Conservation (phyloP, 2,888 invertebrate genomes). For the Drosophila neotestacea region DNA sequence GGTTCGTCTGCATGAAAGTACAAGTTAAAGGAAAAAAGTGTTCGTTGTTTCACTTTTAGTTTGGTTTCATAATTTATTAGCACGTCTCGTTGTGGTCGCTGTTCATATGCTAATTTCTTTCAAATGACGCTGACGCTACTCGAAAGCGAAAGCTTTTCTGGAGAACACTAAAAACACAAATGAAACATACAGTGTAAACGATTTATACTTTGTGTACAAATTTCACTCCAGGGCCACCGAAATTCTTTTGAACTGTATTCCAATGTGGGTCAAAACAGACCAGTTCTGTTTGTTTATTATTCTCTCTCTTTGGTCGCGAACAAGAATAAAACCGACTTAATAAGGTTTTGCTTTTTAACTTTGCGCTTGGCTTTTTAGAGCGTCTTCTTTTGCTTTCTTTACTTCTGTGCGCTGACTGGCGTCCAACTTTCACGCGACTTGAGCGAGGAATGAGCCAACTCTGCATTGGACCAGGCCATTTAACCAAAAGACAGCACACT, state of each 20-base stretch:
- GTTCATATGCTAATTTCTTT: conserved; percentile 61
- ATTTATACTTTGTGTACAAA: conserved; percentile 30
- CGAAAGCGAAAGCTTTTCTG: conserved; percentile 69
- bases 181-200: conserved; percentile 20
- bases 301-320: conserved; percentile 25
- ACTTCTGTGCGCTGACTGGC: conserved; percentile 47
- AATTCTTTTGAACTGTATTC: conserved; percentile 47
- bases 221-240: conserved; percentile 66
- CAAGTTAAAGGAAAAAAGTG: conserved; percentile 61
- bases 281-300: conserved; percentile 56
- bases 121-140: conserved; percentile 33
- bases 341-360: conserved; percentile 31
- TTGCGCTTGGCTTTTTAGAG: conserved; percentile 11
- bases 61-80: conserved; percentile 75
- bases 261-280: conserved; percentile 62
- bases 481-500: conserved; percentile 69
- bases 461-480: conserved; percentile 77
- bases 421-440: conserved; percentile 85
- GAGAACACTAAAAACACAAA: conserved; percentile 26
- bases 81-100: conserved; percentile 47
- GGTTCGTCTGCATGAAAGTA: conserved; percentile 75
- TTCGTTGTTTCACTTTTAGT: conserved; percentile 64
- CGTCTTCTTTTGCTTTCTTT: conserved; percentile 62
- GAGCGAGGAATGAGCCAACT: conserved; percentile 84
- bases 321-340: conserved; percentile 42